These are phyloP conservation scores for Heliconius hortense DNA, from an alignment of 2,888 invertebrate species.

Conservation along the genomic window DNA sequence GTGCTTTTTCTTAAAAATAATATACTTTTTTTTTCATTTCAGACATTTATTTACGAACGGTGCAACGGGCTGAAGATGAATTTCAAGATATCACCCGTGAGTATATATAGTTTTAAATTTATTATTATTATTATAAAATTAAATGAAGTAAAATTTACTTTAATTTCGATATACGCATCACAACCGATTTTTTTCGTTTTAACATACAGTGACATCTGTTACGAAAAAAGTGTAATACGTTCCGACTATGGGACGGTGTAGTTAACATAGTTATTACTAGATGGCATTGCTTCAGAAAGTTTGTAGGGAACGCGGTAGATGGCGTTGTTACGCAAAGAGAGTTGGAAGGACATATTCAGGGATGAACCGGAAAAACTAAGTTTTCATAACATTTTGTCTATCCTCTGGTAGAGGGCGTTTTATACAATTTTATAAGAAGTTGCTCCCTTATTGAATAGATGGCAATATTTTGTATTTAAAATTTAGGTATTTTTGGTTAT, in stretches of 20 bases:
- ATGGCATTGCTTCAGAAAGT: constrained; percentile 42
- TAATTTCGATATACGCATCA: constrained; percentile 52
- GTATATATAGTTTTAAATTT: constrained; percentile 53
- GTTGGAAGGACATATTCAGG: constrained; percentile 15
- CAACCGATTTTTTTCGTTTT: constrained; percentile 48
- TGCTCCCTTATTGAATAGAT: not conserved
- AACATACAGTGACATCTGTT: constrained; percentile 62
- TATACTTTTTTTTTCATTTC: constrained; percentile 38
- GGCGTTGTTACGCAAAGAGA: constrained; percentile 30
- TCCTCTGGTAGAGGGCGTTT: constrained; percentile 54
- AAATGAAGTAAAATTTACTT: constrained; percentile 8
- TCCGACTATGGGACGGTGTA: not conserved
- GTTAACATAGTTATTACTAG: constrained; percentile 35
- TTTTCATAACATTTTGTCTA: constrained; percentile 47
- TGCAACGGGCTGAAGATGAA: constrained; percentile 56
- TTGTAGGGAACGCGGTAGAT: constrained; percentile 28
- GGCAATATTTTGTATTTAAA: constrained; percentile 11
- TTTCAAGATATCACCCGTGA: constrained; percentile 72
- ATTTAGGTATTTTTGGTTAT: not conserved
- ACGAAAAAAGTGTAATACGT: constrained; percentile 35
- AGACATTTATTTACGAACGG: constrained; percentile 44
- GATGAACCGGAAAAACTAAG: no score
- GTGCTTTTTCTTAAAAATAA: constrained; percentile 37
- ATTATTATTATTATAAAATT: not conserved
- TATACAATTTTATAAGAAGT: not conserved